Evolutionary conservation across 2,797 vertebrate species (phyloP).

Genomic region (Anas georgica): DNA sequence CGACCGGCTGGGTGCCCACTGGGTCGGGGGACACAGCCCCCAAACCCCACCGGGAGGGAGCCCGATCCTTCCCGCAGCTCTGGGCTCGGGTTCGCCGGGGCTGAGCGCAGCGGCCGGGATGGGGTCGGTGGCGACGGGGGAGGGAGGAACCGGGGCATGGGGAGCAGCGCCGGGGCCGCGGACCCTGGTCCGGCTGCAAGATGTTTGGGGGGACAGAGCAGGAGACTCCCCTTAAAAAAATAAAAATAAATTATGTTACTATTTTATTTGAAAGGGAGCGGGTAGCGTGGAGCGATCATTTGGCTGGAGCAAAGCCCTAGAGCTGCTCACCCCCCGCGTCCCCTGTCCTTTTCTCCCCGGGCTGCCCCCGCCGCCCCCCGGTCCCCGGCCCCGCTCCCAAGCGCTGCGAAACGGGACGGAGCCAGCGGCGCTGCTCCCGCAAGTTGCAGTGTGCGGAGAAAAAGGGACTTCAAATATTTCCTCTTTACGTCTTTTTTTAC

Average conservation of each 20-base stretch:
- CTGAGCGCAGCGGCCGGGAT: background rate
- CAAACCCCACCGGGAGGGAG: background rate
- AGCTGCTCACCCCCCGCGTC: no score
- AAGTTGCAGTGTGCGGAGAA: accelerated
- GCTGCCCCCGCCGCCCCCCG: background rate
- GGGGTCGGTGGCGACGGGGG: background rate
- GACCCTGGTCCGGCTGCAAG: no score
- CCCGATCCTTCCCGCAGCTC: background rate
- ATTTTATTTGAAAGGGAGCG: background rate
- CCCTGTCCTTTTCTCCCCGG: background rate
- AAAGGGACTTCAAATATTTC: background rate
- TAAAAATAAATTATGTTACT: background rate
- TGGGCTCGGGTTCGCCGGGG: background rate
- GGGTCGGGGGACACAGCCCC: background rate
- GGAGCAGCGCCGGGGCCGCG: background rate
- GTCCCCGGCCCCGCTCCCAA: background rate
- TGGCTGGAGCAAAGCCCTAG: background rate
- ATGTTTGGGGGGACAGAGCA: accelerated
- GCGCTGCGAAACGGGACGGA: background rate
- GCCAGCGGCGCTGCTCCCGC: no score
- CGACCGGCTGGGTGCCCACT: background rate
- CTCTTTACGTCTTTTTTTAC: background rate
- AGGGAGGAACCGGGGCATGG: accelerated
- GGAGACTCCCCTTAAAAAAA: background rate
- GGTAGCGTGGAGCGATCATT: background rate